Conservation (phyloP, 2,113 vertebrate genomes). For the Tringa solitaria region DNA sequence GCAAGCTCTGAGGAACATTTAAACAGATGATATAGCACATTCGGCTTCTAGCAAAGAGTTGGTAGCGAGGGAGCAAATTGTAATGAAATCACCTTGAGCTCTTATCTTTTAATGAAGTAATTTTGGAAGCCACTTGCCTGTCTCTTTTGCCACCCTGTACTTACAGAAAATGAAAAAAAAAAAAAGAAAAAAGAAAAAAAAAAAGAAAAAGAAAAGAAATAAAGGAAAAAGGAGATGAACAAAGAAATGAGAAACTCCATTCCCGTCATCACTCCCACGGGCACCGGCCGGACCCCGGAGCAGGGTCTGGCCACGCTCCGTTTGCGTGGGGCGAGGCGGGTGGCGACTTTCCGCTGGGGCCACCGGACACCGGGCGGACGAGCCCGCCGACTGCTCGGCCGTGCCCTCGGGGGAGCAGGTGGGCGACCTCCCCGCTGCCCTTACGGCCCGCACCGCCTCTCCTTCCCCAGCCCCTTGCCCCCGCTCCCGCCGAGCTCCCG, state of each 20-base stretch:
- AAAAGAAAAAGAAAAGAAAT: not conserved
- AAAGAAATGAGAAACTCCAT: not conserved
- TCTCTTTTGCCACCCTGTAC: not conserved
- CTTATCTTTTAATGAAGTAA: not conserved
- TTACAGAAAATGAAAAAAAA: not conserved
- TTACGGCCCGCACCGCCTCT: not conserved
- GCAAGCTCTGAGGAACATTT: not conserved
- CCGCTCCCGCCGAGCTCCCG: fast-evolving
- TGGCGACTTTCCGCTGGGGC: not conserved
- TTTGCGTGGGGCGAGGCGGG: not conserved
- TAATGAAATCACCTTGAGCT: not conserved
- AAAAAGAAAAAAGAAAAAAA: too few relatives aligned
- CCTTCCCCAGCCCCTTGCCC: not conserved
- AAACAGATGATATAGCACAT: not conserved
- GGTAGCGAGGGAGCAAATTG: not conserved
- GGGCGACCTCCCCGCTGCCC: not conserved
- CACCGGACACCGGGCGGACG: not conserved
- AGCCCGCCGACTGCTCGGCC: not conserved
- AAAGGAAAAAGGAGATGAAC: not conserved
- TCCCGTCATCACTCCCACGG: not conserved
- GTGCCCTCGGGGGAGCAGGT: not conserved
- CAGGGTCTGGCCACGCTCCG: not conserved
- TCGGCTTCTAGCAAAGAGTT: not conserved
- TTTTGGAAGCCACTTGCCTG: not conserved
- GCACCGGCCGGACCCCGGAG: not conserved